phyloP scores from a whole-genome alignment of 2,797 vertebrate genomes.

The Petrocephalus schoutedeni region DNA sequence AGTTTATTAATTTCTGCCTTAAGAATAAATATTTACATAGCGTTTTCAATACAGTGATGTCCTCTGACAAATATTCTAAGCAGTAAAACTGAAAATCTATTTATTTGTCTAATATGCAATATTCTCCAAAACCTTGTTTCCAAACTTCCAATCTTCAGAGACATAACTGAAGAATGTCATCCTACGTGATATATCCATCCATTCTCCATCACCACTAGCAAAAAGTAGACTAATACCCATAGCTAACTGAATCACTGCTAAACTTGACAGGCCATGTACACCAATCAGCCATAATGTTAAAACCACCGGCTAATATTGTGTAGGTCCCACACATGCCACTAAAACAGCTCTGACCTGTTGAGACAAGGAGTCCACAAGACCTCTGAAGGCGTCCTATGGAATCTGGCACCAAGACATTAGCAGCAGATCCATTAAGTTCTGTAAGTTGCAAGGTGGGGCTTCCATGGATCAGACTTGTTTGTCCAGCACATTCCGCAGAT shows the following conservation, averaged over 20 bases:
- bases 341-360: neutral
- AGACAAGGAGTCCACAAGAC: neutral
- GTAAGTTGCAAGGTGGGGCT: too few relatives aligned
- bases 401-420: neutral
- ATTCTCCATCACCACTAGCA: neutral
- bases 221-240: neutral
- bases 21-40: neutral
- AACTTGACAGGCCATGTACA: neutral
- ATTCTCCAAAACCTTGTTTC: neutral
- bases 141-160: neutral
- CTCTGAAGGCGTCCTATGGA: neutral
- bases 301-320: neutral
- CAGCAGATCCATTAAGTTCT: too few relatives aligned
- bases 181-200: neutral
- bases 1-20: neutral
- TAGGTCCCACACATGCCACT: neutral
- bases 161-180: neutral
- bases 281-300: neutral
- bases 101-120: neutral
- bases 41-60: neutral
- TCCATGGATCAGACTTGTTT: too few relatives aligned
- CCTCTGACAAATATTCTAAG: neutral
- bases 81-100: neutral
- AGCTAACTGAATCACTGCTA: neutral
- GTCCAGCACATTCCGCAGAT: neutral